A percentile compares a stretch with the other conserved stretches of the same genome.
Conservation (phyloP, 2,888 invertebrate genomes). For the Arrhopalites spinosus region DNA sequence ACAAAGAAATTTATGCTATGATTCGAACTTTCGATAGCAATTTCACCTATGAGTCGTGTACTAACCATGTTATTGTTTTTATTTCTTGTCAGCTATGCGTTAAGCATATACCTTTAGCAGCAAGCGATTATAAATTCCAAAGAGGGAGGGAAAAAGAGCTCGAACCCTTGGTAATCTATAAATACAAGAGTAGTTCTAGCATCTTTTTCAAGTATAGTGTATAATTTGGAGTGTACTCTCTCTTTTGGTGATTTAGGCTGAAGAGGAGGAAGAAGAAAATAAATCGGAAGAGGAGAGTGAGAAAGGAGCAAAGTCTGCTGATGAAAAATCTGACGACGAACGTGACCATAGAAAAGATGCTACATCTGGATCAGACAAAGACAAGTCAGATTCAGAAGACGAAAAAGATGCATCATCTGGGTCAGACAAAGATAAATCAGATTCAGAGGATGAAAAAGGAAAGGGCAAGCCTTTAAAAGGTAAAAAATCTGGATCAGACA, state of each 20-base stretch:
- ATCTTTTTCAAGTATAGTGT: too few species aligned
- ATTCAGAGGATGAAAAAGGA: background rate
- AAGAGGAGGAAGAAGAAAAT: conserved; percentile 61
- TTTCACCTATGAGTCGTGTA: too few species aligned
- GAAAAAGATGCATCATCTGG: conserved; percentile 46
- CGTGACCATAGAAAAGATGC: conserved; percentile 57
- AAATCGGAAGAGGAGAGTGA: conserved; percentile 62
- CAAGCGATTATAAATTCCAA: conserved; percentile 83
- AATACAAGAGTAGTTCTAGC: too few species aligned
- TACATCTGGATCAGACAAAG: conserved; percentile 22
- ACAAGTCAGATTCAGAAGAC: conserved; percentile 46
- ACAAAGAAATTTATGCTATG: too few species aligned
- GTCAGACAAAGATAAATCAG: conserved; percentile 18
- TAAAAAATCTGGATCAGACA: background rate
- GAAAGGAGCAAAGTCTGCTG: conserved; percentile 55
- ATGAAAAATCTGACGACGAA: conserved; percentile 53
- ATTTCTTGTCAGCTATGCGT: conserved; percentile 74
- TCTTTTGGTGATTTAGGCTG: conserved; percentile 63
- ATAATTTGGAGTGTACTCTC: too few species aligned
- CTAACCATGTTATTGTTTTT: too few species aligned
- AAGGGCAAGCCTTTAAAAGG: background rate
- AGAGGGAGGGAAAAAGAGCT: conserved; percentile 83
- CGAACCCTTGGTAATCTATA: conserved; percentile 66
- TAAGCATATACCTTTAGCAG: conserved; percentile 84
- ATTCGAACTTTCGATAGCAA: too few species aligned